These are phyloP conservation scores for Chaetophractus vellerosus DNA, from an alignment of 2,797 vertebrate species.

Conservation along the genomic window DNA sequence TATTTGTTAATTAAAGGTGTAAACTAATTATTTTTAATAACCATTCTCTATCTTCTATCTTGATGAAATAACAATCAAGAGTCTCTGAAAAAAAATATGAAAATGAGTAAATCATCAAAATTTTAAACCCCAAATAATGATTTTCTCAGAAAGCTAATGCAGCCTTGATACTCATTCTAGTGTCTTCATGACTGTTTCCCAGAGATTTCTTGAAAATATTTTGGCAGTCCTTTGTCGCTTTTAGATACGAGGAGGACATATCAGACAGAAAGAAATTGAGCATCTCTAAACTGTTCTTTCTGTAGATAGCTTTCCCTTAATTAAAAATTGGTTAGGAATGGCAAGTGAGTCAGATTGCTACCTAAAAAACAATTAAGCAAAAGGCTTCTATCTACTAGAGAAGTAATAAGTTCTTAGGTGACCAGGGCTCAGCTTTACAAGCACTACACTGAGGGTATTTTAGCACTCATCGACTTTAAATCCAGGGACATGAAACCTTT, in stretches of 20 bases:
- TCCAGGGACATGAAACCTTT: slow-evolving; percentile 52
- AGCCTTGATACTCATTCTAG: not conserved
- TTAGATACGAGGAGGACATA: slow-evolving; percentile 6
- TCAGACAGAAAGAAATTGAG: slow-evolving; percentile 48
- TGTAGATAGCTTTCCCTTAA: slow-evolving; percentile 44
- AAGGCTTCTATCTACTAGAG: slow-evolving; percentile 63
- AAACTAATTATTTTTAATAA: not conserved
- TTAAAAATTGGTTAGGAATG: slow-evolving; percentile 72
- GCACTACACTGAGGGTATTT: slow-evolving; percentile 71
- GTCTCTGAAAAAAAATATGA: not conserved
- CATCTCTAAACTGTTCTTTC: not conserved
- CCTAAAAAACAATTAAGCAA: slow-evolving; percentile 48
- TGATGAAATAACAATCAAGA: not conserved
- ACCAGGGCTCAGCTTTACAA: slow-evolving; percentile 80
- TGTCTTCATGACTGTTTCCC: slow-evolving; percentile 1
- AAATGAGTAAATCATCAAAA: slow-evolving; percentile 18
- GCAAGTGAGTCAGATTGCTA: slow-evolving; percentile 62
- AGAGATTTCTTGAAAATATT: slow-evolving; percentile 55
- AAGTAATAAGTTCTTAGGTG: slow-evolving; percentile 79
- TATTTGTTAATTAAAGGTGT: slow-evolving; percentile 19
- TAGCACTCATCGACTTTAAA: slow-evolving; percentile 77
- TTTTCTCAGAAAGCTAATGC: not conserved
- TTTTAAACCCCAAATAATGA: not conserved
- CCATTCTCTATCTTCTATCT: not conserved
- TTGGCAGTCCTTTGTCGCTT: not conserved